These are phyloP conservation scores for Congeria kusceri DNA, from an alignment of 2,888 invertebrate genomes.

Conservation along the genomic window DNA sequence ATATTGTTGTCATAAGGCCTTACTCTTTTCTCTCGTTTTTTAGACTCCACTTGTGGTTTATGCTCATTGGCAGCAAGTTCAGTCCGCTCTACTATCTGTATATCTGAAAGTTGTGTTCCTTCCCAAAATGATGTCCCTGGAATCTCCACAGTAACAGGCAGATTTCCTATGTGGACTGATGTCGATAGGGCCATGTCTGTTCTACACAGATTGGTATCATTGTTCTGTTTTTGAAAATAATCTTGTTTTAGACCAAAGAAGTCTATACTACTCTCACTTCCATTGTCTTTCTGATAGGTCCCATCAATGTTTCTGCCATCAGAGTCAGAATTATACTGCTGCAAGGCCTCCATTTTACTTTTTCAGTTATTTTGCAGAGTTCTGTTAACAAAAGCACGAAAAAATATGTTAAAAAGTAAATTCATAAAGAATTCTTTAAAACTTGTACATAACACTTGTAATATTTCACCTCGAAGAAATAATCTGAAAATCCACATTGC, in stretches of 20 bases:
- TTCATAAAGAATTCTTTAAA: background rate
- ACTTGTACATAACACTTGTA: too few relatives aligned
- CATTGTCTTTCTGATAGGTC: background rate
- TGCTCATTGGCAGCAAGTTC: background rate
- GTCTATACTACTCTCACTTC: background rate
- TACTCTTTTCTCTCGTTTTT: background rate
- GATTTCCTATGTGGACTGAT: constrained; percentile 14
- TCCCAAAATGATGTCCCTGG: constrained; percentile 58
- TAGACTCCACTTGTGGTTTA: background rate
- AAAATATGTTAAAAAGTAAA: background rate
- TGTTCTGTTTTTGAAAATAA: too few relatives aligned
- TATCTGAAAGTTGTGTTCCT: constrained; percentile 20
- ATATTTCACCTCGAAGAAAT: background rate
- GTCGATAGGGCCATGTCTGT: background rate
- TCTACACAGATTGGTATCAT: background rate
- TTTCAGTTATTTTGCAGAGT: too few relatives aligned
- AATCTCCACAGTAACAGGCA: constrained; percentile 46
- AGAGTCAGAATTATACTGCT: constrained; percentile 23
- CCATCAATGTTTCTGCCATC: constrained; percentile 12
- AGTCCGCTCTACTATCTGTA: constrained; percentile 31
- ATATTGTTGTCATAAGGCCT: background rate
- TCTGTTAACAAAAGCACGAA: too few relatives aligned
- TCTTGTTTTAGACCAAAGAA: constrained; percentile 25
- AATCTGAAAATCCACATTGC: background rate
- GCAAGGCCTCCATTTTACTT: constrained; percentile 27